A percentile compares a stretch with the other conserved stretches of the same genome.
Conservation (phyloP, 2,113 vertebrate species). For the Paralichthys olivaceus region DNA sequence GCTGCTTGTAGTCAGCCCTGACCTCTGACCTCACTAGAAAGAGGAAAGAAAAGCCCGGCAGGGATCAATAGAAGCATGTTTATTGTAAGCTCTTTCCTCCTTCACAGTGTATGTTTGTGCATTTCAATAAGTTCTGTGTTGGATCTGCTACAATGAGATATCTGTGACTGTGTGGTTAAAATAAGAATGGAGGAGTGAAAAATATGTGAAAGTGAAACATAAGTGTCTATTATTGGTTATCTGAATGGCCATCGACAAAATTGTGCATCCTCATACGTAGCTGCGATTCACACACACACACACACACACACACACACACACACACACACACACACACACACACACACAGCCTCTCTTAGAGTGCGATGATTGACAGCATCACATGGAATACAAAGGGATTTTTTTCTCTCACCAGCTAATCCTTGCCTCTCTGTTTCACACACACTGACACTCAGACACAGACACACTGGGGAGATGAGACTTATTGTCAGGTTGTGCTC, state of each 20-base stretch:
- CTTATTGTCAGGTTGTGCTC: constrained; percentile 70
- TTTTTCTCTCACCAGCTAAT: constrained; percentile 57
- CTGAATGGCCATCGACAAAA: constrained; percentile 15
- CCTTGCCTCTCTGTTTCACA: constrained; percentile 57
- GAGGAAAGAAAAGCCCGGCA: constrained; percentile 9
- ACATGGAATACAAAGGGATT: constrained; percentile 57
- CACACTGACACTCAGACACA: constrained; percentile 48
- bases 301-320: background rate
- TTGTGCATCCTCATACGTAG: constrained; percentile 5
- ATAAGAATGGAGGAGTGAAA: background rate
- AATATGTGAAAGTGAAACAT: background rate
- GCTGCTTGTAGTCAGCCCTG: constrained; percentile 26
- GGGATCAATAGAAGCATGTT: constrained; percentile 48
- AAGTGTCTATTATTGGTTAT: constrained; percentile 3
- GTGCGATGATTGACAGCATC: constrained; percentile 65
- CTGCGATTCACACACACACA: background rate
- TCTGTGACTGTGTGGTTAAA: constrained; percentile 3
- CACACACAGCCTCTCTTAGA: constrained; percentile 23
- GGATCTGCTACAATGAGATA: background rate
- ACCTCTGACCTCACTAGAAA: constrained; percentile 38
- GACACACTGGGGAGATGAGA: constrained; percentile 63
- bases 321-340: background rate
- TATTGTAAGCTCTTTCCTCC: constrained; percentile 14
- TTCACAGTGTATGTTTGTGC: constrained; percentile 10
- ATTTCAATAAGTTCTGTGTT: background rate